A percentile compares a stretch with the other conserved stretches of the same genome.
These are phyloP conservation scores for Erebia aethiops DNA, from an alignment of 2,888 invertebrate species.

Conservation along the genomic window DNA sequence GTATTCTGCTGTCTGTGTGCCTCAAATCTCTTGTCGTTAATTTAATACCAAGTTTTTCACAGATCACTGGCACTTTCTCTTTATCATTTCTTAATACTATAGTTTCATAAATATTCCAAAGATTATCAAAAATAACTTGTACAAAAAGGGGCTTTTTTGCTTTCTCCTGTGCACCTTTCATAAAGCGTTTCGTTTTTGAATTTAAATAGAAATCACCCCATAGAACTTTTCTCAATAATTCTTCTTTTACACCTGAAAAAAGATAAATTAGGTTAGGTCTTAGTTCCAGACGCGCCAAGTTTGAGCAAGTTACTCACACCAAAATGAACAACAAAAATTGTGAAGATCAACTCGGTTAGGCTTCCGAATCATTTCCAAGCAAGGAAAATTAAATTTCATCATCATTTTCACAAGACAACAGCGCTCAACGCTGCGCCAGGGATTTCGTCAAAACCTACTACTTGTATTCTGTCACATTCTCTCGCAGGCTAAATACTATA, in stretches of 20 bases:
- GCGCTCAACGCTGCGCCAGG: too few species aligned
- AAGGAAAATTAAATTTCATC: too few species aligned
- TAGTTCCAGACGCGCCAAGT: too few species aligned
- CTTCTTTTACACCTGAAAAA: constrained; percentile 85
- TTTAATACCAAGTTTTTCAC: constrained; percentile 90
- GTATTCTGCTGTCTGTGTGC: constrained; percentile 89
- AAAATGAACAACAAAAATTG: too few species aligned
- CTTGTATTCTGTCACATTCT: too few species aligned
- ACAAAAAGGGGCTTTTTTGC: constrained; percentile 97
- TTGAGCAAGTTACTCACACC: too few species aligned
- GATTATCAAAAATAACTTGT: constrained; percentile 94
- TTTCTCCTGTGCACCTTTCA: constrained; percentile 95
- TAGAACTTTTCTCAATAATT: constrained; percentile 89
- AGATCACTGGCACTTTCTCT: constrained; percentile 87
- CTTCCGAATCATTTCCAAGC: too few species aligned
- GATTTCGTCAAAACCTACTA: too few species aligned
- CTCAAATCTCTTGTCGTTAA: constrained; percentile 89
- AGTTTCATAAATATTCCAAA: constrained; percentile 95
- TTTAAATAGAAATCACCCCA: constrained; percentile 98
- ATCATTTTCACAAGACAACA: too few species aligned
- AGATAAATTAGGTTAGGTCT: background rate
- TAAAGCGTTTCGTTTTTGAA: constrained; percentile 90
- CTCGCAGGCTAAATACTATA: too few species aligned
- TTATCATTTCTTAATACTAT: constrained; percentile 89
- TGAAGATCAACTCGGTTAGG: too few species aligned